Conservation (phyloP, 2,888 invertebrate species). For the Cephus nigrinus region DNA sequence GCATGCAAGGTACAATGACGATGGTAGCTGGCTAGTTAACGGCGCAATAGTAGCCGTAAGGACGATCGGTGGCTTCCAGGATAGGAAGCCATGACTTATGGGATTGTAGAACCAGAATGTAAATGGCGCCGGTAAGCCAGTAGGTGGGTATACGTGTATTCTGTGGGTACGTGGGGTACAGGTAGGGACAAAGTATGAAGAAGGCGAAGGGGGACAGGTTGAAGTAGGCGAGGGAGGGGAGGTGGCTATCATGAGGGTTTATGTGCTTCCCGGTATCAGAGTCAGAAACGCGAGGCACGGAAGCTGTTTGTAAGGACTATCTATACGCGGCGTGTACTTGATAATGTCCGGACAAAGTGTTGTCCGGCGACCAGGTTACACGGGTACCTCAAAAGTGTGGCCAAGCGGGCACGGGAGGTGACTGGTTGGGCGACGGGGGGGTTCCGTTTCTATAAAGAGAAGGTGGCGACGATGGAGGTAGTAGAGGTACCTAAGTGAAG, state of each 20-base stretch:
- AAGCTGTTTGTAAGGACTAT: constrained; percentile 49
- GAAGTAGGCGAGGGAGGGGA: no score
- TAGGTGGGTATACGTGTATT: no score
- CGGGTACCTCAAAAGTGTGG: constrained; percentile 47
- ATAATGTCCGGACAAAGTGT: constrained; percentile 59
- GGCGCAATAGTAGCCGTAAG: neutral
- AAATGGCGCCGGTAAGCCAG: no score
- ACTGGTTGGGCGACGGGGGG: neutral
- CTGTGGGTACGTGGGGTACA: no score
- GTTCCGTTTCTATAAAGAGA: constrained; percentile 3
- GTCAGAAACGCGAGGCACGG: constrained; percentile 30
- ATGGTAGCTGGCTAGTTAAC: constrained; percentile 9
- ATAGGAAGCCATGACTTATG: no score
- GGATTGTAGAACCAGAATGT: no score
- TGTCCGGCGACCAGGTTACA: constrained; percentile 46
- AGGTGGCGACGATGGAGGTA: constrained; percentile 22
- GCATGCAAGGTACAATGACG: no score
- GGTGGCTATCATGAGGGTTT: neutral
- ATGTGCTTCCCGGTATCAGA: constrained; percentile 4
- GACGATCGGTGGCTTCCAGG: no score
- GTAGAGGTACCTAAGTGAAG: constrained; percentile 32
- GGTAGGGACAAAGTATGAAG: no score
- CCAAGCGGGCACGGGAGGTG: constrained; percentile 1
- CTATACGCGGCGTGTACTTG: constrained; percentile 55
- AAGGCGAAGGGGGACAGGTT: no score